Evolutionary conservation across 2,888 invertebrate species (phyloP).

Genomic region (Desoria tigrina): DNA sequence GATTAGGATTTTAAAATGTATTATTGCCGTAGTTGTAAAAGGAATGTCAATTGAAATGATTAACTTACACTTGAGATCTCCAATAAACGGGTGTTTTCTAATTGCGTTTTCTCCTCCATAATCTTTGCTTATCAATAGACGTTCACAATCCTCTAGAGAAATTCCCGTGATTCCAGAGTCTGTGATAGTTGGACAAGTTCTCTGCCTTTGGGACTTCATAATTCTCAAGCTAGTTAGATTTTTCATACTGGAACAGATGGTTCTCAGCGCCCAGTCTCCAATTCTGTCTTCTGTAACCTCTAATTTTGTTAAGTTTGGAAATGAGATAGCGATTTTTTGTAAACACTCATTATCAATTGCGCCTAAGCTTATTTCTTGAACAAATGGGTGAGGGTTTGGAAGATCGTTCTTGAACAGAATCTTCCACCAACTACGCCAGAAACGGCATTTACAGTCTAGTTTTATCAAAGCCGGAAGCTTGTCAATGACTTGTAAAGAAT

Average conservation of each 20-base stretch:
- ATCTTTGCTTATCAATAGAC: background rate
- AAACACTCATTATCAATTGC: conserved; percentile 29
- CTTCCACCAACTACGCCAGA: conserved; percentile 17
- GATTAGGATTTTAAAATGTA: background rate
- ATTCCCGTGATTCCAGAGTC: conserved; percentile 35
- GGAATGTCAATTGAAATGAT: background rate
- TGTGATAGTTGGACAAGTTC: conserved; percentile 9
- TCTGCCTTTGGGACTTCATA: conserved; percentile 12
- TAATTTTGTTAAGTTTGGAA: conserved; percentile 24
- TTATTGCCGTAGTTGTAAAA: background rate
- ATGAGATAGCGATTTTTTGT: conserved; percentile 23
- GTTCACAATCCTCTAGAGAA: conserved; percentile 9
- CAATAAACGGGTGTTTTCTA: conserved; percentile 12
- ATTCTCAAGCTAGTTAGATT: conserved; percentile 18
- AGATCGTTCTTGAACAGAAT: conserved; percentile 8
- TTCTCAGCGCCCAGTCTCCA: conserved; percentile 14
- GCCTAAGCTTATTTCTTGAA: conserved; percentile 3
- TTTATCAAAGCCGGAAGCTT: conserved; percentile 24
- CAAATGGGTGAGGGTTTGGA: background rate
- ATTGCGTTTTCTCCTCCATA: background rate
- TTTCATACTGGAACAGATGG: background rate
- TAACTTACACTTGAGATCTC: conserved; percentile 27
- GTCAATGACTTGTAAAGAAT: conserved; percentile 21
- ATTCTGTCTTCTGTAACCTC: conserved; percentile 21
- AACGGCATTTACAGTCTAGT: conserved; percentile 23